These are phyloP conservation scores for Hippocampus barbouri DNA, from an alignment of 2,113 vertebrate genomes.

Conservation along the genomic window DNA sequence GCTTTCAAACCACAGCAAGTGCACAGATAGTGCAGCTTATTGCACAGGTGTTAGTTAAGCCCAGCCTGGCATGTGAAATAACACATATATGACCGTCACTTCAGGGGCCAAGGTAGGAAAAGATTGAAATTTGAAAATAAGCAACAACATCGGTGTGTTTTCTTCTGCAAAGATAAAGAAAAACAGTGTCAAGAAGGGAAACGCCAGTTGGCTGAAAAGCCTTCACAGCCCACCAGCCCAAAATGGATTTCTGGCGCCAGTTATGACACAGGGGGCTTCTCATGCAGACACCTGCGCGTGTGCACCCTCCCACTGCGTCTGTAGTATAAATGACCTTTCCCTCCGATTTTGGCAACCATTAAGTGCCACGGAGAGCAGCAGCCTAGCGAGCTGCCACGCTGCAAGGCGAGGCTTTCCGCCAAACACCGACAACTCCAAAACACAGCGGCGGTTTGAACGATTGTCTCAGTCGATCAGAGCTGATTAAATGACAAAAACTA, in stretches of 20 bases:
- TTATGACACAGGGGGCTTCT: slow-evolving; percentile 27
- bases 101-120: slow-evolving; percentile 12
- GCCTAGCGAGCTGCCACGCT: slow-evolving; percentile 43
- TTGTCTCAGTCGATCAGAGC: slow-evolving; percentile 55
- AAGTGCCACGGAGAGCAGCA: slow-evolving; percentile 51
- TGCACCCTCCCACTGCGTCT: slow-evolving; percentile 33
- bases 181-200: slow-evolving; percentile 20
- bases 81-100: background rate
- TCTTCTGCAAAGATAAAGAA: slow-evolving; percentile 20
- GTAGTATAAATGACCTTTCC: slow-evolving; percentile 59
- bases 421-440: slow-evolving; percentile 46
- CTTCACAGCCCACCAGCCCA: slow-evolving; percentile 30
- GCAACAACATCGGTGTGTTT: slow-evolving; percentile 6
- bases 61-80: slow-evolving; percentile 6
- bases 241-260: slow-evolving; percentile 26
- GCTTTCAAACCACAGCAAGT: slow-evolving; percentile 26
- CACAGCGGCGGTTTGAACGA: slow-evolving; percentile 44
- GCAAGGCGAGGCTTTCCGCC: slow-evolving; percentile 43
- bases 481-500: slow-evolving; percentile 38
- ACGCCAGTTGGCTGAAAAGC: slow-evolving; percentile 31
- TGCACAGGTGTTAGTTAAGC: slow-evolving; percentile 11
- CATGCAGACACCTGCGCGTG: slow-evolving; percentile 44
- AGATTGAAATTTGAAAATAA: background rate
- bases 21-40: slow-evolving; percentile 19
- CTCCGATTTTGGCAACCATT: slow-evolving; percentile 48